Conservation (phyloP, 2,113 vertebrate genomes). For the Hystrix brachyura region DNA sequence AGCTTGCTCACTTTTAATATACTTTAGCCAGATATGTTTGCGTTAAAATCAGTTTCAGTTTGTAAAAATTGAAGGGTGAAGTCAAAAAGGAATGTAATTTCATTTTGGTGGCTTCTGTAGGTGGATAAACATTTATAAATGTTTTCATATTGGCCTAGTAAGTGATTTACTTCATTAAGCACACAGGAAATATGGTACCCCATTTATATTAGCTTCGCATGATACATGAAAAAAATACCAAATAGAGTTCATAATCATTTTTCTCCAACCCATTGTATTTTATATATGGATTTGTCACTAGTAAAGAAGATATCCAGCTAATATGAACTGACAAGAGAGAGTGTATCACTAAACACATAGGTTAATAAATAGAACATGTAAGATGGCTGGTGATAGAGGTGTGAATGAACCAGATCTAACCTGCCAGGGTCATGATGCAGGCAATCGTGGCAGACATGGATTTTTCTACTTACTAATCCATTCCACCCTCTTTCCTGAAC, state of each 20-base stretch:
- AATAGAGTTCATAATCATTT: conserved; percentile 18
- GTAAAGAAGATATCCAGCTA: conserved; percentile 24
- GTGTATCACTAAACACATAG: not conserved
- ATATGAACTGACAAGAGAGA: not conserved
- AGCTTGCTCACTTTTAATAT: conserved; percentile 39
- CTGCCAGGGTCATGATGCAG: not conserved
- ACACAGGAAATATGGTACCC: conserved; percentile 22
- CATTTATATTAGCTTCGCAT: conserved; percentile 49
- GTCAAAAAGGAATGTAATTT: conserved; percentile 71
- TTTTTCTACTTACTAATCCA: not conserved
- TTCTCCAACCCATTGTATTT: conserved; percentile 20
- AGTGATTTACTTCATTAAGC: conserved; percentile 53
- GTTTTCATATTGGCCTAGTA: conserved; percentile 56
- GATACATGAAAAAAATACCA: conserved; percentile 19
- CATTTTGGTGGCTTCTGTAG: conserved; percentile 69
- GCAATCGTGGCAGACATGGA: not conserved
- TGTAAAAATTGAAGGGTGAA: conserved; percentile 75
- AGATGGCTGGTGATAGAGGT: not conserved
- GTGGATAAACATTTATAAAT: conserved; percentile 73
- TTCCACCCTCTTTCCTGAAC: not conserved
- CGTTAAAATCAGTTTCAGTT: conserved; percentile 81
- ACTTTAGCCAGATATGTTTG: conserved; percentile 53
- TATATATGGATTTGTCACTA: not conserved
- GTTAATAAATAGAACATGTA: not conserved
- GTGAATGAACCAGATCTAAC: not conserved